phyloP scores from a whole-genome alignment of 2,113 vertebrate genomes.

The Macquaria australasica region DNA sequence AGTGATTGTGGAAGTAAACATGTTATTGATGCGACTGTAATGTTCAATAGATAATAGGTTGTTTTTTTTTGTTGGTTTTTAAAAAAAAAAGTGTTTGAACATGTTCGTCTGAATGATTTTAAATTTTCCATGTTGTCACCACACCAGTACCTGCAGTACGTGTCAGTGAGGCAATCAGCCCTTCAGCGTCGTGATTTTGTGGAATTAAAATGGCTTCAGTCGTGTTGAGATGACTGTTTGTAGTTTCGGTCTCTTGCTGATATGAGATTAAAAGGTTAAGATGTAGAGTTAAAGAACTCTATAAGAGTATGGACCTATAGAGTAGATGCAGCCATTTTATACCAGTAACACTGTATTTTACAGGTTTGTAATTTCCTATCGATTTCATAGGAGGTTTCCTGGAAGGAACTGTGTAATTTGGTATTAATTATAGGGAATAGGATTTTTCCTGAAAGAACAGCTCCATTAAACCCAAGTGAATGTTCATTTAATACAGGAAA shows the following conservation, averaged over 20 bases:
- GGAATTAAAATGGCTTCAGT: not conserved
- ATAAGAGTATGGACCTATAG: not conserved
- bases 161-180: not conserved
- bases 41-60: slow-evolving; percentile 30
- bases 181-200: not conserved
- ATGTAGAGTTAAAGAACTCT: not conserved
- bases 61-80: slow-evolving; percentile 27
- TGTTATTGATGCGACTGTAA: slow-evolving; percentile 14
- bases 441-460: not conserved
- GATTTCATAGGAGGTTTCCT: not conserved
- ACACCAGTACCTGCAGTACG: not conserved
- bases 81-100: slow-evolving; percentile 4
- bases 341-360: not conserved
- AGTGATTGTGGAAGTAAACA: slow-evolving; percentile 38
- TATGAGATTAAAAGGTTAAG: not conserved
- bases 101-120: slow-evolving; percentile 31
- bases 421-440: not conserved
- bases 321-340: not conserved
- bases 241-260: not conserved
- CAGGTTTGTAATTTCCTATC: not conserved
- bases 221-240: not conserved
- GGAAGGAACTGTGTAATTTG: not conserved
- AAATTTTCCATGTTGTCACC: not conserved
- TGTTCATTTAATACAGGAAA: not conserved
- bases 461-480: not conserved